phyloP scores from a whole-genome alignment of 2,113 vertebrate genomes.

The Dromiciops gliroides region DNA sequence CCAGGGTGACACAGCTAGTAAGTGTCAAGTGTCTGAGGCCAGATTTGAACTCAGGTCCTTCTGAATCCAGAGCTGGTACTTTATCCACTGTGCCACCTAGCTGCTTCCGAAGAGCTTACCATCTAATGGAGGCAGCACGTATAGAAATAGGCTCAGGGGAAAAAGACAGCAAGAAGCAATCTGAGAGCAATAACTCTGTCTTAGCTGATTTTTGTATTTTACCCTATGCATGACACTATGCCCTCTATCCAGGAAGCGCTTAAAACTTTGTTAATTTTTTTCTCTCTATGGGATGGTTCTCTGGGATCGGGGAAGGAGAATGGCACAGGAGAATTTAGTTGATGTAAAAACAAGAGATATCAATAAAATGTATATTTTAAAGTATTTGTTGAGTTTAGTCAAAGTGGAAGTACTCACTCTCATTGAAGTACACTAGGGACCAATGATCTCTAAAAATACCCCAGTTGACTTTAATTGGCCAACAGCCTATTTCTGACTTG shows the following conservation, averaged over 20 bases:
- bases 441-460: neutral
- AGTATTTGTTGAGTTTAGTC: neutral
- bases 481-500: neutral
- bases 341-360: neutral
- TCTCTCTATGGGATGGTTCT: neutral
- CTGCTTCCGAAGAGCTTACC: too few relatives aligned
- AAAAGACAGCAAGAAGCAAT: neutral
- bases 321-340: neutral
- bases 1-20: too few relatives aligned
- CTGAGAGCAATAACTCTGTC: neutral
- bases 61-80: too few relatives aligned
- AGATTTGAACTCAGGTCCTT: too few relatives aligned
- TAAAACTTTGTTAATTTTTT: neutral
- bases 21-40: too few relatives aligned
- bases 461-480: neutral
- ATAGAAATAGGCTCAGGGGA: neutral
- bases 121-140: neutral
- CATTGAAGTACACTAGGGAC: neutral
- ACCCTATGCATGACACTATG: neutral
- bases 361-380: neutral
- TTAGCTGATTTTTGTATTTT: neutral
- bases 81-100: too few relatives aligned
- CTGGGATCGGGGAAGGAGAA: neutral
- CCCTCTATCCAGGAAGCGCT: neutral
- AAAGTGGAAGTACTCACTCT: neutral